phyloP scores from a whole-genome alignment of 2,888 invertebrate genomes.

The Callinectes sapidus region DNA sequence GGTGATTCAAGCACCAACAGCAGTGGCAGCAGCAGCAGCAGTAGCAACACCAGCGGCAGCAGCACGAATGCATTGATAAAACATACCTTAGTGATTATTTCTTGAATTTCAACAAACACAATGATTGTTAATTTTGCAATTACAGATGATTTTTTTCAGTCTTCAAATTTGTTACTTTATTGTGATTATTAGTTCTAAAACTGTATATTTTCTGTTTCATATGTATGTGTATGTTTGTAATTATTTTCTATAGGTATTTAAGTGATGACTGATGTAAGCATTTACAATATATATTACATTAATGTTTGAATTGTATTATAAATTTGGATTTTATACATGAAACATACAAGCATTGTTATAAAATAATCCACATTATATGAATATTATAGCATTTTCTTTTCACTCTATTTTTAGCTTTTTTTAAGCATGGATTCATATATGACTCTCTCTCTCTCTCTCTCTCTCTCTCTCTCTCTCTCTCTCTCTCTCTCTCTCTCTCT shows the following conservation, averaged over 20 bases:
- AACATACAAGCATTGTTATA: slow-evolving; percentile 26
- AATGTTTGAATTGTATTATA: slow-evolving; percentile 8
- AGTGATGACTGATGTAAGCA: slow-evolving; percentile 17
- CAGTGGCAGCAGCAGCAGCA: background rate
- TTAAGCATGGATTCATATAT: background rate
- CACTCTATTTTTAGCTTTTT: background rate
- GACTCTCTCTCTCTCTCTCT: background rate
- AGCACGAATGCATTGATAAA: too few species aligned
- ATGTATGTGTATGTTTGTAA: slow-evolving; percentile 26
- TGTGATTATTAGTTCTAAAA: background rate
- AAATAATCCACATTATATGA: slow-evolving; percentile 22
- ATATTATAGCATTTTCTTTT: slow-evolving; percentile 17
- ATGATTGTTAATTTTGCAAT: background rate
- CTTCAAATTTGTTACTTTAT: background rate
- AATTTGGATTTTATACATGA: slow-evolving; percentile 34
- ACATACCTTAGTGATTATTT: background rate
- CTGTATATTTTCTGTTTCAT: slow-evolving; percentile 8
- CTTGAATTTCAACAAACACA: background rate
- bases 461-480: slow-evolving; percentile 1
- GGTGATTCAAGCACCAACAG: background rate
- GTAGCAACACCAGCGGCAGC: too few species aligned
- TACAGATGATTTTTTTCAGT: background rate
- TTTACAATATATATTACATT: slow-evolving; percentile 36
- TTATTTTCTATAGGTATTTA: background rate
- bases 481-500: slow-evolving; percentile 16